Evolutionary conservation across 2,888 invertebrate genomes (phyloP).

Genomic region (Sarcophaga variegata): DNA sequence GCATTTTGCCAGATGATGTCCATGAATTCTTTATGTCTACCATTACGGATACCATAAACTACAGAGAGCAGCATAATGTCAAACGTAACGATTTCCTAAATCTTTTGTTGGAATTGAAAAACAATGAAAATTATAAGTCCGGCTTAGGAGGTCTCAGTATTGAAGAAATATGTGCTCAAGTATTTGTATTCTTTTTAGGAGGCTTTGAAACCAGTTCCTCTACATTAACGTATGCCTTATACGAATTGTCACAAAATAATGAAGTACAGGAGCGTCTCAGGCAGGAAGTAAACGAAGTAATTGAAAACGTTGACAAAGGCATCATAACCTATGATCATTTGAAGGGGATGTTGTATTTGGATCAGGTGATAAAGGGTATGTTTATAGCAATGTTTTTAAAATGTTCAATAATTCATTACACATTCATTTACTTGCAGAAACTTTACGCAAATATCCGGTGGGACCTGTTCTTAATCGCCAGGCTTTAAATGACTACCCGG

Average conservation of each 20-base stretch:
- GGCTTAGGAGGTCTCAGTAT: constrained; percentile 72
- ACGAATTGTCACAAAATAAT: constrained; percentile 82
- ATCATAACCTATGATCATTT: constrained; percentile 77
- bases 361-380: constrained; percentile 82
- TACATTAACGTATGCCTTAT: constrained; percentile 82
- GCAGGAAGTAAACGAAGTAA: constrained; percentile 80
- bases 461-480: constrained; percentile 83
- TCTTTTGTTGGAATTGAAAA: constrained; percentile 81
- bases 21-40: constrained; percentile 77
- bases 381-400: no score
- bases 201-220: constrained; percentile 84
- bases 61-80: constrained; percentile 77
- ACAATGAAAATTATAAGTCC: constrained; percentile 61
- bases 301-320: constrained; percentile 77
- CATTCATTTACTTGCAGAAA: constrained; percentile 79
- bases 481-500: constrained; percentile 82
- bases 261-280: constrained; percentile 82
- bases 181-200: constrained; percentile 83
- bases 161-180: constrained; percentile 83
- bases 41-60: constrained; percentile 79
- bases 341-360: constrained; percentile 82
- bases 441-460: constrained; percentile 83
- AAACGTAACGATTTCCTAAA: constrained; percentile 83
- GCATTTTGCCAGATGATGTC: constrained; percentile 71
- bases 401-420: no score